Conservation (phyloP, 2,888 invertebrate species). For the Panzeria rudis region DNA sequence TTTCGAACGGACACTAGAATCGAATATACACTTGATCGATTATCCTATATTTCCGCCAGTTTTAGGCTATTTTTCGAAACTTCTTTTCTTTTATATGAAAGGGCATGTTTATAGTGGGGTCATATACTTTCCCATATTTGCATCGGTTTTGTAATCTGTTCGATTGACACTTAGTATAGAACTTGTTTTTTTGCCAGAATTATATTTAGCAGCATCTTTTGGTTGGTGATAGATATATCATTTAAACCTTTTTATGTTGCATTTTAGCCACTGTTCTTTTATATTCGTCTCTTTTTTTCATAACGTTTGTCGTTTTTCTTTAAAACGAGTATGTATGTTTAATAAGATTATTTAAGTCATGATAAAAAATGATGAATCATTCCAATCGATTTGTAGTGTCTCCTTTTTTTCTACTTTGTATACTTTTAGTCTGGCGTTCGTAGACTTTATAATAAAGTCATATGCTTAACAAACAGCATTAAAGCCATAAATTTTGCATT, state of each 20-base stretch:
- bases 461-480: background rate
- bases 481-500: background rate
- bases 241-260: background rate
- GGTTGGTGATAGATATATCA: too few species aligned
- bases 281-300: background rate
- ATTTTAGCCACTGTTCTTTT: constrained; percentile 9
- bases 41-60: too few species aligned
- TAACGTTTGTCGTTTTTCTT: background rate
- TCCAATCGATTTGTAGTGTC: constrained; percentile 43
- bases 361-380: constrained; percentile 50
- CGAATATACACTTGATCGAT: too few species aligned
- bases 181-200: too few species aligned
- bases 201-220: too few species aligned
- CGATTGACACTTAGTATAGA: too few species aligned
- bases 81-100: too few species aligned
- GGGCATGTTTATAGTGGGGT: too few species aligned
- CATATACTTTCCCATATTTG: too few species aligned
- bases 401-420: background rate
- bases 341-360: constrained; percentile 22
- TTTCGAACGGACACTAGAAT: too few species aligned
- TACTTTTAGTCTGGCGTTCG: background rate
- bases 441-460: constrained; percentile 5
- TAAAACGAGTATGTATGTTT: background rate
- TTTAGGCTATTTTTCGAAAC: too few species aligned
- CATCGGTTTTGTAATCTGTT: too few species aligned